phyloP scores from a whole-genome alignment of 2,113 vertebrate species.

The Dromiciops gliroides region DNA sequence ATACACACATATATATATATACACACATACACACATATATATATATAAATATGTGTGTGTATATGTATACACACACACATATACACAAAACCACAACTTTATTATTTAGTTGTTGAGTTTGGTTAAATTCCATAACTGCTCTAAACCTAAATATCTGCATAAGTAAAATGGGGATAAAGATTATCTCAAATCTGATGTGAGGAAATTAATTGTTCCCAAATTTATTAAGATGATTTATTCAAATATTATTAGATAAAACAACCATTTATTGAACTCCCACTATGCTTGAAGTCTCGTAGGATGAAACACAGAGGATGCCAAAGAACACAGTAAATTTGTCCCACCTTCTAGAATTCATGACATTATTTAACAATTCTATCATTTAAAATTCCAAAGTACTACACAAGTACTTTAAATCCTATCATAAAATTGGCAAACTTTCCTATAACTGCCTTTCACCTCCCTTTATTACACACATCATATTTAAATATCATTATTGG shows the following conservation, averaged over 20 bases:
- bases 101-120: neutral
- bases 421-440: neutral
- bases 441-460: slow-evolving; percentile 1
- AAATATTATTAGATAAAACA: neutral
- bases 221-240: neutral
- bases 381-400: neutral
- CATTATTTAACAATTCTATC: neutral
- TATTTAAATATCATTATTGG: slow-evolving; percentile 44
- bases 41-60: too few relatives aligned
- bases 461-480: slow-evolving; percentile 53
- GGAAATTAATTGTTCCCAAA: neutral
- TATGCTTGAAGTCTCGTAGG: neutral
- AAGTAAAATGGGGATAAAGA: neutral
- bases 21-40: too few relatives aligned
- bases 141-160: neutral
- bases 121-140: neutral
- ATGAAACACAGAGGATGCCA: neutral
- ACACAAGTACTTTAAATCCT: neutral
- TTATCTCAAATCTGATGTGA: neutral
- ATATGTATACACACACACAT: neutral
- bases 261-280: neutral
- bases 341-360: neutral
- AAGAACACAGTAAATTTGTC: neutral
- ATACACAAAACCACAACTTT: neutral
- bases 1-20: too few relatives aligned